Evolutionary conservation across 2,113 vertebrate genomes (phyloP), one percentile per base, ranked within the genome.

Genomic region (Saimiri boliviensis): DNA sequence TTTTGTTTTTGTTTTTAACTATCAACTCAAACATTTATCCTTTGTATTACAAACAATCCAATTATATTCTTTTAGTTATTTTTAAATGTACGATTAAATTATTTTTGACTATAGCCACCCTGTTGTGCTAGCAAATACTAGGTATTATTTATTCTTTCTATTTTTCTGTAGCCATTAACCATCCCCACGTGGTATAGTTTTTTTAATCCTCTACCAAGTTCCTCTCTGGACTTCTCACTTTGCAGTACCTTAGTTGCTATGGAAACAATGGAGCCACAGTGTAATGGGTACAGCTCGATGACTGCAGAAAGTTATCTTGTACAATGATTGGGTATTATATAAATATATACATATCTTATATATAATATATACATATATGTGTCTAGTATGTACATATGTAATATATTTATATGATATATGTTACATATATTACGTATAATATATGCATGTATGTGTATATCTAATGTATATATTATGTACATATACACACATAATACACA

Each of bases 231-330:
- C 19, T 87, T 58, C 74, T 37, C 70, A 84, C 49, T 92, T 94
- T 87, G 42, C 54, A 76, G 47, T 91, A 49, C 86, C 80, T 97
- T 96, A 96, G 95, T 97, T 91, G 91, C 93, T 89, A 97, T 85
- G 86, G 93, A 96, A 95, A 97, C 80, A 56, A 47, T 76, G 37
- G 82, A 74, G 45, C 32, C 60, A 47, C 68, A 20, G 8, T 66
- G 79, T 25, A n/a, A 89, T 82, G 11, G 49, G 47, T 20, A 25
- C 60, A 91, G 71, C 30, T 83, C 85, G 45, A 92, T 4, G 87
- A 7, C 58, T 42, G 21, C 74, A 89, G 54, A 95, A 93, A 96
- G 87, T 92, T 77, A 68, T 83, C 96, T 86, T 94, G 63, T 58
- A 32, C 47, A 83, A 35, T 70, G 54, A 66, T 71, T 96, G 49